Conservation (phyloP, 2,888 invertebrate genomes). For the Diplazon laetatorius region DNA sequence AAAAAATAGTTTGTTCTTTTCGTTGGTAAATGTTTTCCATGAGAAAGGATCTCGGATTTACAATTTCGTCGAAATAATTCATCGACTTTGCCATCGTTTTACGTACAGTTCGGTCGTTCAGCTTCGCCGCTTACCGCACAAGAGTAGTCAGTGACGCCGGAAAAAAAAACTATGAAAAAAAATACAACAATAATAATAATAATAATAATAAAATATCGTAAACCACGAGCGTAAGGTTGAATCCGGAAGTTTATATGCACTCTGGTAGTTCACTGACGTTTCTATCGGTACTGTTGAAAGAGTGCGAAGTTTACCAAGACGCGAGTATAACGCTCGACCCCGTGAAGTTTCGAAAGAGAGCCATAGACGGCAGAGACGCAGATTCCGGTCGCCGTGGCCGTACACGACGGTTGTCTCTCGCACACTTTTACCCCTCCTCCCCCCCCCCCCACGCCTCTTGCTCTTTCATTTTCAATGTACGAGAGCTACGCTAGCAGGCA, state of each 20-base stretch:
- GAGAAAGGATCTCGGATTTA: too few species aligned
- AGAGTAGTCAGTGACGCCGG: too few species aligned
- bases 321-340: slow-evolving; percentile 48
- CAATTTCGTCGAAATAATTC: too few species aligned
- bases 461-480: slow-evolving; percentile 39
- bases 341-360: slow-evolving; percentile 36
- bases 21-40: too few species aligned
- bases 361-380: slow-evolving; percentile 25
- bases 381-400: slow-evolving; percentile 32
- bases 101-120: too few species aligned
- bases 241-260: slow-evolving; percentile 29
- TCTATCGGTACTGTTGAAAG: slow-evolving; percentile 14
- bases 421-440: slow-evolving; percentile 21
- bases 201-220: neutral
- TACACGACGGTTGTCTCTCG: slow-evolving; percentile 14
- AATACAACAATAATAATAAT: too few species aligned
- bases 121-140: too few species aligned
- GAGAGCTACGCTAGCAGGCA: neutral
- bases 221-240: neutral
- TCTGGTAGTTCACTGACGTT: slow-evolving; percentile 2
- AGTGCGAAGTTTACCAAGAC: slow-evolving; percentile 59
- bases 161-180: too few species aligned
- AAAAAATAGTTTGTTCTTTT: too few species aligned
- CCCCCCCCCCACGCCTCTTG: too few species aligned
- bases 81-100: too few species aligned